Percentiles rank a stretch among this genome's conserved stretches.
Evolutionary conservation across 2,888 invertebrate species (phyloP).

Genomic region (Parnassius apollo): DNA sequence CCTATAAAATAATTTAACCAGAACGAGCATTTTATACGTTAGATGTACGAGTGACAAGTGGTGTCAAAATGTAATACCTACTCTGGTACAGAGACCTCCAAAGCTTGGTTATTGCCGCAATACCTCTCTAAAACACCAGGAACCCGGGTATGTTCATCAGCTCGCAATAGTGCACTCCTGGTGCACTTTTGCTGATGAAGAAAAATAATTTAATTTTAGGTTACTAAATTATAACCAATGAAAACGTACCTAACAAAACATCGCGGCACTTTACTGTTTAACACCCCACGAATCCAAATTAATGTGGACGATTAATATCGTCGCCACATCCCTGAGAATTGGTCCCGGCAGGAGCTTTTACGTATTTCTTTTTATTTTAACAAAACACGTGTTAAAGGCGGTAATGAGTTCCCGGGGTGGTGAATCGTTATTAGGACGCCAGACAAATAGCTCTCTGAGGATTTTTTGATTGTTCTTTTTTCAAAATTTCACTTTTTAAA

Average conservation of each 20-base stretch:
- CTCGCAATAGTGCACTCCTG: too few species aligned
- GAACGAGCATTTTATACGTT: too few species aligned
- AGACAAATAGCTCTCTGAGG: slow-evolving; percentile 49
- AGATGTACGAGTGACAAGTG: too few species aligned
- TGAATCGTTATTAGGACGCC: slow-evolving; percentile 57
- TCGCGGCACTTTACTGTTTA: slow-evolving; percentile 25
- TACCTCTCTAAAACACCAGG: too few species aligned
- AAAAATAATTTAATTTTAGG: too few species aligned
- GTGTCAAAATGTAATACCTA: too few species aligned
- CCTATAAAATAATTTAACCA: too few species aligned
- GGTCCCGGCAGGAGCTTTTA: slow-evolving; percentile 33
- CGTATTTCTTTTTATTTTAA: slow-evolving; percentile 36
- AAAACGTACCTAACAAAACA: neutral
- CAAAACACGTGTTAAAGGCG: slow-evolving; percentile 58
- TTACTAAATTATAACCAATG: too few species aligned
- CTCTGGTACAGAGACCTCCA: too few species aligned
- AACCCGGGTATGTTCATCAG: too few species aligned
- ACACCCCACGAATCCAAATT: slow-evolving; percentile 38
- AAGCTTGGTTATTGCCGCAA: too few species aligned
- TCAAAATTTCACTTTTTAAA: slow-evolving; percentile 31
- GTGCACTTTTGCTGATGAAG: too few species aligned
- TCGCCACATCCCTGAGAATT: slow-evolving; percentile 45
- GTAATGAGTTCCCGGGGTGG: slow-evolving; percentile 59
- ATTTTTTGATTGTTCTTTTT: slow-evolving; percentile 32
- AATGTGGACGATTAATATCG: slow-evolving; percentile 54